Evolutionary conservation across 37 sponge, comb jelly and placozoan genomes (phyloP).

Genomic region (Spongia lamella): DNA sequence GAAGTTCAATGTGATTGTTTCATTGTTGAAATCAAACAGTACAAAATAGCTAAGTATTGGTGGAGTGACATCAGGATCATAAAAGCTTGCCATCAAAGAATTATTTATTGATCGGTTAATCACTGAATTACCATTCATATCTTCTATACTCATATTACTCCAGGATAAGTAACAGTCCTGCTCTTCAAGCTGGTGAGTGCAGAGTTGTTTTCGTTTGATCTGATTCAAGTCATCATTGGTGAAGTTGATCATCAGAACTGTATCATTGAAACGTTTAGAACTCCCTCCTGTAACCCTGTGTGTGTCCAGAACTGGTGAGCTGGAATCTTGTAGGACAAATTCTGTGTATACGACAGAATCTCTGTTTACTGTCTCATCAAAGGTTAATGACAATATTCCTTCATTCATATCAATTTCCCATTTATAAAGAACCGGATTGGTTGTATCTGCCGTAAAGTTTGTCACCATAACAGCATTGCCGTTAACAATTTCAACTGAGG

Average conservation of each 20-base stretch:
- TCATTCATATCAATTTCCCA: slow-evolving; percentile 83
- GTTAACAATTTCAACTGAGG: slow-evolving; percentile 39
- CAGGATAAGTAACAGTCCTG: slow-evolving; percentile 74
- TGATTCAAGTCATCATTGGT: slow-evolving; percentile 81
- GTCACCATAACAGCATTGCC: slow-evolving; percentile 47
- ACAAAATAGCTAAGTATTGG: slow-evolving; percentile 63
- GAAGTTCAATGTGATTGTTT: slow-evolving; percentile 72
- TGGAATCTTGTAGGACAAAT: slow-evolving; percentile 54
- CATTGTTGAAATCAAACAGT: slow-evolving; percentile 66
- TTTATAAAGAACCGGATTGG: slow-evolving; percentile 53
- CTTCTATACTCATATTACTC: slow-evolving; percentile 56
- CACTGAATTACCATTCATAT: slow-evolving; percentile 81
- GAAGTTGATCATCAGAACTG: slow-evolving; percentile 45
- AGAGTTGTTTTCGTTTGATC: slow-evolving; percentile 70
- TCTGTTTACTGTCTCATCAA: slow-evolving; percentile 78
- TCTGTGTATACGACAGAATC: slow-evolving; percentile 55
- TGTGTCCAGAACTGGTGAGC: slow-evolving; percentile 13
- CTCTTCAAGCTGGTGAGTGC: slow-evolving; percentile 53
- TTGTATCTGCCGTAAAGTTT: slow-evolving; percentile 75
- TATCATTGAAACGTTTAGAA: slow-evolving; percentile 28
- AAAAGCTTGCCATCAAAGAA: slow-evolving; percentile 28
- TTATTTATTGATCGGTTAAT: slow-evolving; percentile 18
- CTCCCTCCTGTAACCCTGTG: slow-evolving; percentile 43
- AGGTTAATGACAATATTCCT: slow-evolving; percentile 61
- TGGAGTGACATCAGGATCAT: slow-evolving; percentile 58